Evolutionary conservation across 2,888 invertebrate genomes (phyloP).

Genomic region (Leptinotarsa juncta): DNA sequence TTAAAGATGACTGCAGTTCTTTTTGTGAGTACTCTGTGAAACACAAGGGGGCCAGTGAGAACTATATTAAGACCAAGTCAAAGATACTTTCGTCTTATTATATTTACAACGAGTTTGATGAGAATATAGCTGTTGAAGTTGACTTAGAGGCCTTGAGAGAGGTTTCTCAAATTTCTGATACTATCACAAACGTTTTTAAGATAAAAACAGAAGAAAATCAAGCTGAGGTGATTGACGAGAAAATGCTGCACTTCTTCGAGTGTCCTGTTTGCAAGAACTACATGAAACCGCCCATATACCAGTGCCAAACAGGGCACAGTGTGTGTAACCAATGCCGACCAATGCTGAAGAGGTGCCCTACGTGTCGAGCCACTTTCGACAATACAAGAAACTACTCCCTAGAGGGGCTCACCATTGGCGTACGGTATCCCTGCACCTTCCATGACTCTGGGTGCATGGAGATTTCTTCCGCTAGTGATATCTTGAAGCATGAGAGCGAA

Average conservation of each 20-base stretch:
- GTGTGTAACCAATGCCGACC: constrained; percentile 58
- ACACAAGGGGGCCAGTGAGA: constrained; percentile 54
- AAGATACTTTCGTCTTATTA: constrained; percentile 49
- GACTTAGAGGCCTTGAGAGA: constrained; percentile 55
- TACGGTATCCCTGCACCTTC: constrained; percentile 57
- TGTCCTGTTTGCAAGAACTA: constrained; percentile 60
- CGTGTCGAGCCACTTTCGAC: constrained; percentile 57
- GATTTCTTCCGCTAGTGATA: constrained; percentile 48
- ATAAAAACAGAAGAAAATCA: constrained; percentile 47
- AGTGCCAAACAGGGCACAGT: constrained; percentile 60
- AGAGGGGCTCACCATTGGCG: constrained; percentile 56
- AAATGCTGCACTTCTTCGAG: constrained; percentile 57
- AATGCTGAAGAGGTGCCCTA: constrained; percentile 58
- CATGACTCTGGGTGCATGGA: constrained; percentile 56
- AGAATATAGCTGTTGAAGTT: constrained; percentile 49
- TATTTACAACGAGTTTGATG: constrained; percentile 48
- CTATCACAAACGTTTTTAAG: constrained; percentile 51
- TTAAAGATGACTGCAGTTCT: constrained; percentile 50
- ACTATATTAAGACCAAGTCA: constrained; percentile 56
- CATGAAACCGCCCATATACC: constrained; percentile 61
- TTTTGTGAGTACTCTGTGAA: constrained; percentile 56
- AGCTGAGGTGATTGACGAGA: constrained; percentile 52
- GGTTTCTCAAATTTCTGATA: constrained; percentile 50
- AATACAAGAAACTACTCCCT: constrained; percentile 59
- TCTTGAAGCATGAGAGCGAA: constrained; percentile 53